These are phyloP conservation scores for Lepilemur ruficaudatus DNA, from an alignment of 2,797 vertebrate species.

Conservation along the genomic window DNA sequence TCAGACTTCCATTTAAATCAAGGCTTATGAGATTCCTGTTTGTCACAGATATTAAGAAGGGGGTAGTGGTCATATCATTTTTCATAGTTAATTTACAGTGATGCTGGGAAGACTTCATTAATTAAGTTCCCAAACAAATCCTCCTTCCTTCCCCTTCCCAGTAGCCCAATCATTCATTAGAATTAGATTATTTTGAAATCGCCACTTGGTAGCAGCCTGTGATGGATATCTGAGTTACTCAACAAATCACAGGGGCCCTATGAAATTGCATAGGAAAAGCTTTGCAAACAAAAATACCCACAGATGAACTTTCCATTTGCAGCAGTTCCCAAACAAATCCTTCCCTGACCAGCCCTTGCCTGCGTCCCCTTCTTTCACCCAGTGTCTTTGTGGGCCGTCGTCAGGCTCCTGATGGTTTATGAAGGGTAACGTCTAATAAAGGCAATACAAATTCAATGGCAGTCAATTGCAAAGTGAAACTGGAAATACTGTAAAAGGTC, in stretches of 20 bases:
- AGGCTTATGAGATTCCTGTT: not conserved
- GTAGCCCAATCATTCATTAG: not conserved
- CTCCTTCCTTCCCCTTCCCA: not conserved
- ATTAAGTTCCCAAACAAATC: conserved; percentile 52
- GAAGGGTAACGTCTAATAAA: not conserved
- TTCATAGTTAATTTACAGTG: not conserved
- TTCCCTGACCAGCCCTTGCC: not conserved
- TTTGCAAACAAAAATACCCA: not conserved
- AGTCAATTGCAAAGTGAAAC: not conserved
- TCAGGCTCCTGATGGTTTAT: not conserved
- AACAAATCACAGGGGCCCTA: not conserved
- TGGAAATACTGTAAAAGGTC: not conserved
- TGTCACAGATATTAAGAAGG: not conserved
- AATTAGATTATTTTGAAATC: conserved; percentile 46
- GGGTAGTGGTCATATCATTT: not conserved
- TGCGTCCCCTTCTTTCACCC: not conserved
- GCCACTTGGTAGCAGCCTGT: not conserved
- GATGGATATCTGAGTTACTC: not conserved
- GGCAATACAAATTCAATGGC: not conserved
- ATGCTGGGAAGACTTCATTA: conserved; percentile 50
- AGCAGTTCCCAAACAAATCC: not conserved
- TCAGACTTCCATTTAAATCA: conserved; percentile 24
- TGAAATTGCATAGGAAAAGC: not conserved
- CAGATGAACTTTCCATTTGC: not conserved
- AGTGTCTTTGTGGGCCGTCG: not conserved